Percentiles rank a stretch among this genome's conserved stretches.
Evolutionary conservation across 2,797 vertebrate genomes (phyloP).

Genomic region (Cephalopachus bancanus): DNA sequence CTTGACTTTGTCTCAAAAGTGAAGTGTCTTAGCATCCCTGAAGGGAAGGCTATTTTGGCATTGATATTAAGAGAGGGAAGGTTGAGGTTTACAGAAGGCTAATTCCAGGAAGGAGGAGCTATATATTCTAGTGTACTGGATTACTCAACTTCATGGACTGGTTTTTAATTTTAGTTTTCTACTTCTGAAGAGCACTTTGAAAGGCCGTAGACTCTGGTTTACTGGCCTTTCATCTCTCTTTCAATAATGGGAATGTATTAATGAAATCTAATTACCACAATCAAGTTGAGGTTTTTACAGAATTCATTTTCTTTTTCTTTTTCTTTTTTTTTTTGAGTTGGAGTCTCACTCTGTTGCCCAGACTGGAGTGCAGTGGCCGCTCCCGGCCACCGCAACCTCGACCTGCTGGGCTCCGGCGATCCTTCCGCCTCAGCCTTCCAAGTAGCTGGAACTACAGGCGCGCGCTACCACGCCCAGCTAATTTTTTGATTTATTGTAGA

Average conservation of each 20-base stretch:
- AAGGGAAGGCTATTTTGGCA: background rate
- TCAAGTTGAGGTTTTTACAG: background rate
- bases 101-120: background rate
- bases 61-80: background rate
- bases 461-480: too few relatives aligned
- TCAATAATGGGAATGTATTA: background rate
- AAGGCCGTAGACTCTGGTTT: background rate
- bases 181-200: background rate
- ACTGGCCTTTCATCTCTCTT: background rate
- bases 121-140: background rate
- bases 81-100: background rate
- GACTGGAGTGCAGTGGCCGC: too few relatives aligned
- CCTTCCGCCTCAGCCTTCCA: too few relatives aligned
- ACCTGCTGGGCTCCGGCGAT: too few relatives aligned
- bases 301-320: slow-evolving; percentile 35
- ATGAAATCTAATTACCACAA: background rate
- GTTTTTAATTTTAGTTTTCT: background rate
- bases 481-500: too few relatives aligned
- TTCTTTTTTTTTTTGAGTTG: too few relatives aligned
- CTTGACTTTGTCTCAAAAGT: slow-evolving; percentile 19
- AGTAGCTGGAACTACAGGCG: too few relatives aligned
- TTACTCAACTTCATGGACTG: background rate
- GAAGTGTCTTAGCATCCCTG: background rate
- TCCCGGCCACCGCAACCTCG: too few relatives aligned
- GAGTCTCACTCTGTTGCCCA: too few relatives aligned